Conservation (phyloP, 2,888 invertebrate species). For the Macrosoma leucophasiata region DNA sequence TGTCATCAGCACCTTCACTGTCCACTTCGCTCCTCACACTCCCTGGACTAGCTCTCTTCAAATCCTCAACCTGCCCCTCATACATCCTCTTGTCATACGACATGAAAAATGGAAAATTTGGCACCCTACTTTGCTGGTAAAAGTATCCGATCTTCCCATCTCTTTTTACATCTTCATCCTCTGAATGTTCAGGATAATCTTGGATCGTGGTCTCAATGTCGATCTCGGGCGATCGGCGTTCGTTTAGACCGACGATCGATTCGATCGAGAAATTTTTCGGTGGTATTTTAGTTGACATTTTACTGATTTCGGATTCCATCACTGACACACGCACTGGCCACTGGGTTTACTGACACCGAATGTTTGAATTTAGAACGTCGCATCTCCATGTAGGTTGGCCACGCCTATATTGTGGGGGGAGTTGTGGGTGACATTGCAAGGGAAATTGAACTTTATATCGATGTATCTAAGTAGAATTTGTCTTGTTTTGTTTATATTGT, state of each 20-base stretch:
- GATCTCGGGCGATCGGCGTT: slow-evolving; percentile 60
- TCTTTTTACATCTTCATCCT: slow-evolving; percentile 59
- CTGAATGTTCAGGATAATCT: slow-evolving; percentile 53
- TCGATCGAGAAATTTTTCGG: slow-evolving; percentile 80
- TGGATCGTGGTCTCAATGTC: slow-evolving; percentile 64
- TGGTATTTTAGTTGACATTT: slow-evolving; percentile 64
- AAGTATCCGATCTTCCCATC: slow-evolving; percentile 63
- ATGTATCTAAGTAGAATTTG: slow-evolving; percentile 26
- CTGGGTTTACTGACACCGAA: slow-evolving; percentile 29
- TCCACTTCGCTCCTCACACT: slow-evolving; percentile 66
- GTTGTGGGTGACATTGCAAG: too few species aligned
- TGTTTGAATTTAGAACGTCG: slow-evolving; percentile 28
- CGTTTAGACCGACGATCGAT: slow-evolving; percentile 71
- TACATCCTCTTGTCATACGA: slow-evolving; percentile 59
- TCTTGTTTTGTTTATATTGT: slow-evolving; percentile 24
- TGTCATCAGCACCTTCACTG: slow-evolving; percentile 63
- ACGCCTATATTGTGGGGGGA: too few species aligned
- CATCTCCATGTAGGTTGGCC: too few species aligned
- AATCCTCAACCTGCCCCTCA: slow-evolving; percentile 43
- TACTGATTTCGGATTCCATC: slow-evolving; percentile 66
- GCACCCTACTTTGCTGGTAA: slow-evolving; percentile 60
- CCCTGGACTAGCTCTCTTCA: slow-evolving; percentile 62
- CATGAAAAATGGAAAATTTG: slow-evolving; percentile 69
- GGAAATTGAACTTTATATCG: too few species aligned
- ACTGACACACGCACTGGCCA: slow-evolving; percentile 30